A percentile compares a stretch with the other conserved stretches of the same genome.
These are phyloP conservation scores for Athalia circularis DNA, from an alignment of 2,888 invertebrate species.

Conservation along the genomic window DNA sequence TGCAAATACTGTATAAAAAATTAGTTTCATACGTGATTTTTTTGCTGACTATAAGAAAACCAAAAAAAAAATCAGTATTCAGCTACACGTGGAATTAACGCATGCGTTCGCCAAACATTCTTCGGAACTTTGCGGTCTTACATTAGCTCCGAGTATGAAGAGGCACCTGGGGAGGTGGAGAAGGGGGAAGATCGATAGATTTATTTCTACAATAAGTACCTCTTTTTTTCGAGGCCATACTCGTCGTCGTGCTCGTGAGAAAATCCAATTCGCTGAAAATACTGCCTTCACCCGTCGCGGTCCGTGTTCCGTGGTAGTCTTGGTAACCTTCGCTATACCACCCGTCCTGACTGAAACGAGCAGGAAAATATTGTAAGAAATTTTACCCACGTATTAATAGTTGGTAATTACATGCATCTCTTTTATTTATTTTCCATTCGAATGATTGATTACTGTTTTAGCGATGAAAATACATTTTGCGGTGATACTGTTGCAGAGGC, in stretches of 20 bases:
- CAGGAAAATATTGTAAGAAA: constrained; percentile 26
- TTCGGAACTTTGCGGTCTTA: background rate
- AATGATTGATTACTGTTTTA: constrained; percentile 1
- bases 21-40: background rate
- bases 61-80: no score
- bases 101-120: no score
- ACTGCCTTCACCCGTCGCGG: constrained; percentile 72
- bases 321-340: constrained; percentile 77
- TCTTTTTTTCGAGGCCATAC: constrained; percentile 64
- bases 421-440: background rate
- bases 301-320: constrained; percentile 73
- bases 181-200: constrained; percentile 17
- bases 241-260: constrained; percentile 70
- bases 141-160: constrained; percentile 6
- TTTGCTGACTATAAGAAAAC: no score
- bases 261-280: constrained; percentile 75
- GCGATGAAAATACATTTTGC: background rate
- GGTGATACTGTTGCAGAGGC: background rate
- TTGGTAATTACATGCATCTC: background rate
- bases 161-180: background rate
- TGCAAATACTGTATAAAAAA: background rate
- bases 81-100: no score
- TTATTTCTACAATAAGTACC: constrained; percentile 51
- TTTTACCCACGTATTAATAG: constrained; percentile 12
- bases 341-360: constrained; percentile 76